Base-by-base conservation (phyloP, 2,113 vertebrate genomes). In the Vireo altiloquus region DNA sequence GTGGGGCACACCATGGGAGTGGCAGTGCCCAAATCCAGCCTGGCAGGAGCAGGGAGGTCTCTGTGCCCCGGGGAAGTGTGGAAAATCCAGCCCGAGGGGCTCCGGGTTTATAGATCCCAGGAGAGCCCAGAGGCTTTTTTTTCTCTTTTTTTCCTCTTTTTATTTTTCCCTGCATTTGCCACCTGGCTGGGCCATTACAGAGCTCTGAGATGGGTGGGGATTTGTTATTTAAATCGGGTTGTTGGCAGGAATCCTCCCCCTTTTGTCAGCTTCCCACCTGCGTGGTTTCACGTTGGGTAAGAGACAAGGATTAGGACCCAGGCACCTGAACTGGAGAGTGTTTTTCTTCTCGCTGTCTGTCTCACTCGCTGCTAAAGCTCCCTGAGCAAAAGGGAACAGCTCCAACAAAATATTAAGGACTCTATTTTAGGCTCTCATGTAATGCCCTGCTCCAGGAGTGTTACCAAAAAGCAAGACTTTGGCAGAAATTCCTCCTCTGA, bases 31-130 rank as follows among this genome's bases (percentile, higher is more conserved):
- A 17, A 10, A n/a, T 25, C 10, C 61, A 14, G 8, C 21, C 10
- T 68, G 92, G 94, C 86, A 75, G 69, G 42, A 56, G 65, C 13
- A 13, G 1, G 19, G 1, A 8, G 14, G 17, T 53, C 47, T 56
- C 1, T 1, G 57, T 72, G 86, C 94, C 0, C 6, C 33, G 54
- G 54, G 40, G 24, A n/a, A 42, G 20, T 56, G 46, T 20, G 28
- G 64, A 6, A 25, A 44, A 23, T 31, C 2, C 3, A 22, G 4
- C 44, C 2, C 3, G 2, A 9, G 35, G 2, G n/a, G 11, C 42
- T 87, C 71, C 0, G 0, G 57, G 35, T 33, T 61, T 49, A 4
- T 35, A 28, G 64, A 39, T 56, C 35, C 10, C 23, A 12, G 53
- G n/a, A 53, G 42, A 47, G 53, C 74, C 64, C 20, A 11, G 61